Evolutionary conservation across 2,113 vertebrate species (phyloP), one percentile per base, ranked within the genome.

Genomic region (Eulemur macaco): DNA sequence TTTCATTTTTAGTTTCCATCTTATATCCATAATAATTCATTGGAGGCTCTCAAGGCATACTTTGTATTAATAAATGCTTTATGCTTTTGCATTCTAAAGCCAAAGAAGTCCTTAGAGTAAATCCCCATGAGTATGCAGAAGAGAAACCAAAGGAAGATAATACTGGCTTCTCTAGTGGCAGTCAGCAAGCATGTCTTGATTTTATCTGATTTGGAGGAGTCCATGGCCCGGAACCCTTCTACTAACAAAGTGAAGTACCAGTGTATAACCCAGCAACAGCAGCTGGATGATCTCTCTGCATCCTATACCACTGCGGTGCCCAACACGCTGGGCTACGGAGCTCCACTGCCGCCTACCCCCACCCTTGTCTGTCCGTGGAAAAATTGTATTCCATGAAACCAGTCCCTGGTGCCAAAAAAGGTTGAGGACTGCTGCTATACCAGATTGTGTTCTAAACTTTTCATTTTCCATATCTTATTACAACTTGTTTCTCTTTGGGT

Each of bases 1-100:
- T 93, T 90, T 76, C 4, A 50, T 73, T 95, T 96, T 91, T 52
- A 27, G 34, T 94, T 97, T 88, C 18, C 15, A 18, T 27, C 47
- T 91, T 21, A 56, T 21, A 21, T 56, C 20, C 88, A 7, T 81
- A n/a, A 47, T 63, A 69, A 93, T 74, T 92, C 29, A 13, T 86
- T 58, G 73, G 69, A 54, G 86, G 60, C 39, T 84, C 11, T 84
- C 42, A 71, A 83, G 27, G 20, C 39, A 14, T 47, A 60, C 27
- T 73, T 81, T 64, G 13, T 89, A 56, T 56, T 56, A 20, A 21
- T 21, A 82, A 95, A 93, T 80, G 50, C 31, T 50, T 73, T 85
- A 7, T 31, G 58, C 74, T 86, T 89, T 93, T 52, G 23, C 42
- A 13, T 77, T 93, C 64, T 52, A 68, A 94, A 85, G 21, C 88